Base-by-base conservation (phyloP, 2,113 vertebrate species). In the Myrmophylax atrothorax region DNA sequence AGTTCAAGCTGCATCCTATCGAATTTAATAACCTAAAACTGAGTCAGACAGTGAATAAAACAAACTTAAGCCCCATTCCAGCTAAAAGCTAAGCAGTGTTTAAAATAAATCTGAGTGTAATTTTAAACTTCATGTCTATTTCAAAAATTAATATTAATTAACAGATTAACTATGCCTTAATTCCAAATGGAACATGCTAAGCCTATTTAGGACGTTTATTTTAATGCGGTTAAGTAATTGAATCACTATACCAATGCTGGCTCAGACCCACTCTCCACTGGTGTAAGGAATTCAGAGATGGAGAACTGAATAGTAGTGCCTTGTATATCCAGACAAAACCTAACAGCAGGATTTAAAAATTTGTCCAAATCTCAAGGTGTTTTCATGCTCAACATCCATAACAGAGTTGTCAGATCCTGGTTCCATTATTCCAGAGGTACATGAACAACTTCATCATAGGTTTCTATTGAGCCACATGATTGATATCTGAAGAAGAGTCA, bases 121-220 rank as follows among this genome's bases (percentile, higher is more conserved):
- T 62, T 89, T 83, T 91, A 74, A 92, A 92, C n/a, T 68, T 85
- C 28, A 93, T 66, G n/a, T 62, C 47, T 55, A 1, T 76, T 93
- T 94, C 49, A 95, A 63, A 88, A 94, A 96, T 93, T 95, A 92
- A 85, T 91, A 85, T 70, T 78, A 95, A 89, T 92, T 94, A 95
- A 66, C 35, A 90, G 64, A 90, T 94, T 94, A 94, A 50, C 28
- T 90, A 15, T 42, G n/a, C 29, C 47, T 96, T 85, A 67, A 72
- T 94, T 93, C 20, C 12, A 91, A 94, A 86, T 94, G 64, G 60
- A 92, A 89, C 46, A 76, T 66, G 25, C 33, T 86, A 90, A 95
- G 12, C 52, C 24, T 84, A 22, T 87, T 85, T 81, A 81, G 14
- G 22, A 58, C 8, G 25, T 67, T 84, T 84, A 73, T 81, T 81